These are phyloP conservation scores for Tetranychus truncatus DNA, from an alignment of 2,888 invertebrate genomes.

Conservation along the genomic window DNA sequence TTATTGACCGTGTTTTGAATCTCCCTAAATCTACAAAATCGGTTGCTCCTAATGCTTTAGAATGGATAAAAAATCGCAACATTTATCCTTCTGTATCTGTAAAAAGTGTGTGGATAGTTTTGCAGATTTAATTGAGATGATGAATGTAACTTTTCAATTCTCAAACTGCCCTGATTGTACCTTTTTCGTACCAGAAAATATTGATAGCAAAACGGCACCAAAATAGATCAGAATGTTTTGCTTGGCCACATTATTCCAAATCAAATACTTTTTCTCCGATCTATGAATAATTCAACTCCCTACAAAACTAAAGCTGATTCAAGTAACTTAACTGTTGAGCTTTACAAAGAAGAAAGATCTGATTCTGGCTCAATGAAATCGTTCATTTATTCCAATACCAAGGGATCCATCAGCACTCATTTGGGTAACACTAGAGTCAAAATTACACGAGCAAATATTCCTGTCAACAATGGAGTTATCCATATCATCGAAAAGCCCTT, in stretches of 20 bases:
- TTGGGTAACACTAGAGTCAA: constrained; percentile 43
- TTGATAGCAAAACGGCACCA: not conserved
- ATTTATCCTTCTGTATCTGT: not conserved
- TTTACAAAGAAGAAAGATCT: not conserved
- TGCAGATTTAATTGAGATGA: not conserved
- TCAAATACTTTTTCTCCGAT: constrained; percentile 57
- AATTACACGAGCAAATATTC: constrained; percentile 71
- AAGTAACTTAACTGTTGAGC: not conserved
- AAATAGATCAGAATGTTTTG: not conserved
- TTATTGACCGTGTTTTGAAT: not conserved
- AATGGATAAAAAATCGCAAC: constrained; percentile 17
- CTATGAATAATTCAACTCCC: constrained; percentile 36
- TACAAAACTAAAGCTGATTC: constrained; percentile 29
- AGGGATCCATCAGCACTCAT: not conserved
- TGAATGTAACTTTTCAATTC: not conserved
- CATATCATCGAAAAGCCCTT: constrained; percentile 77
- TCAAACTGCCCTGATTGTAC: not conserved
- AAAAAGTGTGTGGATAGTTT: not conserved
- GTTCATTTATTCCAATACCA: not conserved
- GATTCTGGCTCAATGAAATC: too few species aligned
- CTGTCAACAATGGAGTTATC: constrained; percentile 74
- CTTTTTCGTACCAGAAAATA: not conserved
- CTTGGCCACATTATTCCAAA: constrained; percentile 65
- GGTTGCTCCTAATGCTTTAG: constrained; percentile 35
- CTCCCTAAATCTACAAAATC: not conserved